Evolutionary conservation across 2,888 invertebrate species (phyloP), one percentile per base, ranked within the genome.

Genomic region (Tuberolachnus salignus): DNA sequence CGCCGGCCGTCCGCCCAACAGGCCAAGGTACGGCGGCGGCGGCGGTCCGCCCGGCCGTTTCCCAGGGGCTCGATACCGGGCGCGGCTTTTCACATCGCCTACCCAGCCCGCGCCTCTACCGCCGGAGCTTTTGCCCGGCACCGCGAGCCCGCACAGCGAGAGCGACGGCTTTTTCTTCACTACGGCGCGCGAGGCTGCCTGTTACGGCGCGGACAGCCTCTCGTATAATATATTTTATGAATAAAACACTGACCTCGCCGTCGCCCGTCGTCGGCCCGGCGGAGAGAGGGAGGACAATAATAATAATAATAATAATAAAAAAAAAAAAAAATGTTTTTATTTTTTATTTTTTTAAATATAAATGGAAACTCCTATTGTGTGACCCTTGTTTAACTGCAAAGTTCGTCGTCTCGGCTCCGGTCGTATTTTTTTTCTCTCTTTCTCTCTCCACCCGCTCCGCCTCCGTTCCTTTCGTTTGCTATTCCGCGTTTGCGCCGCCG

Each of bases 31-130:
- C 69, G 13, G 16, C 57, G 44, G 21, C 71, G 71, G 23, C 51
- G 51, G 42, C 63, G 26, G 61, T 63, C 64, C 42, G 51, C 63
- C 63, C 67, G 66, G 78, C 61, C 67, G 78, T 78, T 69, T 78
- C 78, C 78, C 78, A 59, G 67, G 78, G 78, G 78, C 51, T 59
- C 59, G 57, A 75, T 13, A 21, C 67, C 67, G 13, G 34, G 70
- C 55, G 64, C 23, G 44, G 13, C 69, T 34, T 16, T 26, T 6
- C 46, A 6, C n/a, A n/a, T n/a, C 16, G 1, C 14, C n/a, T n/a
- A n/a, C n/a, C n/a, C n/a, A n/a, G 0, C 16, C 46, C 46, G 10
- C 66, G 21, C 21, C 64, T 8, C 19, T 19, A 4, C 2, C 34
- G 8, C n/a, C 63, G 19, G 63, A 6, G 34, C 42, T 42, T 42